Base-by-base conservation (phyloP, 2,888 invertebrate species). In the Adela reaumurella region DNA sequence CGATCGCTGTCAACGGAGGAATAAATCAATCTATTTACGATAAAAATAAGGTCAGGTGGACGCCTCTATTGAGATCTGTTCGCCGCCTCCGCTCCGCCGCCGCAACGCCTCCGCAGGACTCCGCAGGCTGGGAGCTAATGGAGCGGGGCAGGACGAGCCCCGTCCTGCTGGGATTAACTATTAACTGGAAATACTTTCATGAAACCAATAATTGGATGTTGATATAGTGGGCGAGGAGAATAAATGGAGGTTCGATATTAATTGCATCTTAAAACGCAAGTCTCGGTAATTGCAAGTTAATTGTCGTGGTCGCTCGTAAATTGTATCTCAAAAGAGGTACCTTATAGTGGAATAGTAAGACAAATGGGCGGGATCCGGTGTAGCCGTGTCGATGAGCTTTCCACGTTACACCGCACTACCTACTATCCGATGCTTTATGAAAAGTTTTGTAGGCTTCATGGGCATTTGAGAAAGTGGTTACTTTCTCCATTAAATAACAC, bases 241-340 rank as follows among this genome's bases (percentile, higher is more conserved):
- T 49, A 49, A 57, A 59, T 59, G 51, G 59, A 55, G 56, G 59
- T 57, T 52, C 65, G 62, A 45, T 49, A 69, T 65, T 63, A 62
- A 65, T 64, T 59, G 62, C 60, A 59, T 54, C 57, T 62, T 62
- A 58, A 62, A 68, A 64, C 63, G 61, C 62, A 53, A 63, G 49
- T 46, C 46, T 46, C 60, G 58, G 58, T 66, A 65, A 68, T 67
- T 66, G 62, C 63, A 61, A 62, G 59, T 64, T 70, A 68, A 69
- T 67, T 67, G 65, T 64, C 59, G 59, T 44, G 20, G 45, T 24
- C 56, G 53, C 60, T 59, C 59, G 67, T 70, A 69, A 69, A 70
- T 70, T 35, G 6, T 14, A 35, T 3, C 35, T 35, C 35, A 11
- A 8, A 3, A 10, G 6, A 14, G 11, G n/a, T 35, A 14, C 24